These are phyloP conservation scores for Spodoptera frugiperda DNA, from an alignment of 1,140 invertebrate species.

Conservation along the genomic window DNA sequence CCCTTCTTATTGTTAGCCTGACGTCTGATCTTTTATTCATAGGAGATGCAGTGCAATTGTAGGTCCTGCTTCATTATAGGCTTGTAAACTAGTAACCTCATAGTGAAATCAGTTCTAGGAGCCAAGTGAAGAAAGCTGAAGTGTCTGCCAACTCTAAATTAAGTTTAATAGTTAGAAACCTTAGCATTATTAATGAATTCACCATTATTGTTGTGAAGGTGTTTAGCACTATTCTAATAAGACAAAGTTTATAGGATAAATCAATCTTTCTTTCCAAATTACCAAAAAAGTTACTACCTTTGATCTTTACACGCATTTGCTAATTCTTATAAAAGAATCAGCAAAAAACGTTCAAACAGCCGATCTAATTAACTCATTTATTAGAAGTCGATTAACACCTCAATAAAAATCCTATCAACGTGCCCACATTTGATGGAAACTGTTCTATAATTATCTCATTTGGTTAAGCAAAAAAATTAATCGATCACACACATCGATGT, in stretches of 20 bases:
- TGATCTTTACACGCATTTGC: no score
- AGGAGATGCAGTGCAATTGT: constrained; percentile 56
- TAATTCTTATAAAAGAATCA: no score
- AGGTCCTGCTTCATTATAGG: constrained; percentile 54
- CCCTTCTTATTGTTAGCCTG: constrained; percentile 52
- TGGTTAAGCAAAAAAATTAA: constrained; percentile 35
- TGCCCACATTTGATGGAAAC: not conserved
- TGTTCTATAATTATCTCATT: constrained; percentile 16
- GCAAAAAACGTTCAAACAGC: not conserved
- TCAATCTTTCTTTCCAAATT: no score
- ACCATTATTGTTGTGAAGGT: not conserved
- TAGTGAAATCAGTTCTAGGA: constrained; percentile 44
- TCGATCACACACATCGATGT: constrained; percentile 2
- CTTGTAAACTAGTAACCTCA: constrained; percentile 56
- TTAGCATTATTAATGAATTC: not conserved
- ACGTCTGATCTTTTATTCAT: constrained; percentile 72
- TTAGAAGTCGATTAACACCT: constrained; percentile 6
- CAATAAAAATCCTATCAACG: constrained; percentile 19
- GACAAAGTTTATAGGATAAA: no score
- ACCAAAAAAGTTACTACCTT: no score
- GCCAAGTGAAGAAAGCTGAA: constrained; percentile 19
- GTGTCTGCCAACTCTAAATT: not conserved
- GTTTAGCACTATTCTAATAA: no score
- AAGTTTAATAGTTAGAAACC: not conserved
- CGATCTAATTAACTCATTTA: constrained; percentile 10